Conservation (phyloP, 2,888 invertebrate species). For the Nemapogon koenigi region DNA sequence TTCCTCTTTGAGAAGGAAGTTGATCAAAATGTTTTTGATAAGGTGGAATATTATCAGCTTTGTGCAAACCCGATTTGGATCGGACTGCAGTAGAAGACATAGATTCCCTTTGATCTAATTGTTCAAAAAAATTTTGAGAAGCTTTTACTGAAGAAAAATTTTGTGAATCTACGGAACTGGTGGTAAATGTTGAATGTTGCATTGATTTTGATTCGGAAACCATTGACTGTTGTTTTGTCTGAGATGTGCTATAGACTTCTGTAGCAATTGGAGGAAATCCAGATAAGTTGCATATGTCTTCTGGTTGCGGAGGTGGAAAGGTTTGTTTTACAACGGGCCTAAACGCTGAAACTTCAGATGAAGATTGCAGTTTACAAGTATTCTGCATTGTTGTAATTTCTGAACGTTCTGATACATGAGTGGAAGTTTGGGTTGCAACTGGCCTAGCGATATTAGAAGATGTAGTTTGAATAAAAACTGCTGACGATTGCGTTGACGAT, state of each 20-base stretch:
- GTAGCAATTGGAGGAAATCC: constrained; percentile 43
- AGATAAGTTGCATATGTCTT: constrained; percentile 35
- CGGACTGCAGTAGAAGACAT: constrained; percentile 36
- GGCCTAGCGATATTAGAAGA: constrained; percentile 37
- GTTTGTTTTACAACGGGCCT: constrained; percentile 54
- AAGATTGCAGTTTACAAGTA: constrained; percentile 40
- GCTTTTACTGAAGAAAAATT: constrained; percentile 41
- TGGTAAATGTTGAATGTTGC: constrained; percentile 30
- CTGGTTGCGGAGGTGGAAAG: constrained; percentile 40
- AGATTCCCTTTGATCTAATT: constrained; percentile 43
- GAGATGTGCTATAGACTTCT: constrained; percentile 37
- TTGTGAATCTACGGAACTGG: constrained; percentile 25
- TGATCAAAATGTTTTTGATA: constrained; percentile 70
- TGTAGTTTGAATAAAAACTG: constrained; percentile 26
- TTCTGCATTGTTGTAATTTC: constrained; percentile 44
- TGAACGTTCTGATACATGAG: constrained; percentile 31
- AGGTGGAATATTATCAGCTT: constrained; percentile 67
- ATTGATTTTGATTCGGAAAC: constrained; percentile 32
- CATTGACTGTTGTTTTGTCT: constrained; percentile 26
- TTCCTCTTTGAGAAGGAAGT: constrained; percentile 63
- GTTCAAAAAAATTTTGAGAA: constrained; percentile 47
- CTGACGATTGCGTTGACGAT: constrained; percentile 23
- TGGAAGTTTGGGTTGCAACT: constrained; percentile 36
- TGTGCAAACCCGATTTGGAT: constrained; percentile 63
- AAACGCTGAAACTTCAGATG: constrained; percentile 49